Conservation (phyloP, 2,888 invertebrate species). For the Eristalis pertinax region DNA sequence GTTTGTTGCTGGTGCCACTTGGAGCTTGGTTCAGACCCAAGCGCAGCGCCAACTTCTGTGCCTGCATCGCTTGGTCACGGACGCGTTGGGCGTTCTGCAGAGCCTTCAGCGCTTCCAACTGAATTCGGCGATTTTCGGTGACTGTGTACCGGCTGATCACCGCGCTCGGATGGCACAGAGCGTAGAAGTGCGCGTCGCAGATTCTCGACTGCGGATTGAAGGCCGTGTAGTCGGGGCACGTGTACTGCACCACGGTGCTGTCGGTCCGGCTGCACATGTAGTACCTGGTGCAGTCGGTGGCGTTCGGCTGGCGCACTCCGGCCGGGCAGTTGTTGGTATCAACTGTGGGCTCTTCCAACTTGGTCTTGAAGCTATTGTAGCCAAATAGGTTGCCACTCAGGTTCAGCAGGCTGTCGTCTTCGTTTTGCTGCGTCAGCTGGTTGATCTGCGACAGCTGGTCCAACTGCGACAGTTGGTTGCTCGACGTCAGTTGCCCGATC, state of each 20-base stretch:
- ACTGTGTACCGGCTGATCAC: conserved; percentile 75
- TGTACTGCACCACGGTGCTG: conserved; percentile 80
- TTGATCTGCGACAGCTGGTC: conserved; percentile 2
- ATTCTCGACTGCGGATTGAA: conserved; percentile 81
- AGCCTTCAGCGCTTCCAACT: conserved; percentile 78
- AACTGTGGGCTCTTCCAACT: conserved; percentile 73
- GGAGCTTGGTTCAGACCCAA: conserved; percentile 74
- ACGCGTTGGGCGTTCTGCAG: conserved; percentile 78
- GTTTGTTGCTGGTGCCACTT: conserved; percentile 13
- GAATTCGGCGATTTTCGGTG: conserved; percentile 77
- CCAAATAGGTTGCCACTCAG: conserved; percentile 79
- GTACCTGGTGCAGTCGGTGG: conserved; percentile 82
- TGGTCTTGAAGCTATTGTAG: conserved; percentile 78
- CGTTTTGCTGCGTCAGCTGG: conserved; percentile 14
- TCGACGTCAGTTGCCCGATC: background rate
- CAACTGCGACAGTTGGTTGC: background rate
- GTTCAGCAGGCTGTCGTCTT: conserved; percentile 76
- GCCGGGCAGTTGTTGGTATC: conserved; percentile 79
- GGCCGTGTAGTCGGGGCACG: conserved; percentile 82
- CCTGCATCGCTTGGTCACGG: conserved; percentile 77
- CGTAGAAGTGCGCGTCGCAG: conserved; percentile 81
- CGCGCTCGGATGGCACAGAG: conserved; percentile 77
- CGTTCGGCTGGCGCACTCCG: conserved; percentile 81
- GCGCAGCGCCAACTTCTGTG: conserved; percentile 77
- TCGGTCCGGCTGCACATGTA: conserved; percentile 82